Base-by-base conservation (phyloP, 92 coral and sea anemone genomes). In the Zoanthus solanderi region DNA sequence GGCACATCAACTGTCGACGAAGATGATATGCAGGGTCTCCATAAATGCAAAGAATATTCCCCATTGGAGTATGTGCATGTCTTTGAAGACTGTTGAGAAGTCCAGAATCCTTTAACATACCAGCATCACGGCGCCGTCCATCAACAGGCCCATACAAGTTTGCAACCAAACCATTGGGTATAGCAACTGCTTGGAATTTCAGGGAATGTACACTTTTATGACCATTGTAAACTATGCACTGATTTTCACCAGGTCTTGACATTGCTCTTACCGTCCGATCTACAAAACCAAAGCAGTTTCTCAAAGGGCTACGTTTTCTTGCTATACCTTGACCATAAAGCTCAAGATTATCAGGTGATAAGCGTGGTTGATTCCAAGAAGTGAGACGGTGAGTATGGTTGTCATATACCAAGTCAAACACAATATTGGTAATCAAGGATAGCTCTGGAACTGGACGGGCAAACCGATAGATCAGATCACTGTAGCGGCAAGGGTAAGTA, bases 391-490 rank as follows among this genome's bases (percentile, higher is more conserved):
- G 73, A 14, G 90, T 87, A 66, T 89, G 89, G 13, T 7, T 46
- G 9, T 80, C 86, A 60, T 82, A 89, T 13, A 92, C 54, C 92
- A 93, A 90, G 78, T 92, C 93, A 75, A 92, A 90, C 13, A 92
- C 88, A n/a, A 74, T 85, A 87, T 87, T 90, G 16, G 93, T 28
- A 44, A 90, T 78, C 93, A 92, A 63, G 65, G 89, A 66, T 16
- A 90, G 87, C 67, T 92, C 95, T 30, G 93, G 89, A 42, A 92
- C 92, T 16, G 93, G 90, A 69, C 93, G 87, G 17, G 89, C 91
- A 87, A 90, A 89, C 44, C 75, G 74, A 28, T 86, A 85, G 23
- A 92, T 50, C 23, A 92, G 30, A 45, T 89, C 94, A 30, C 56
- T 72, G 54, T 92, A 89, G 16, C 90, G 78, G 50, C 94, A 88